Conservation (phyloP, 2,797 vertebrate species). For the Oreochromis grahami region DNA sequence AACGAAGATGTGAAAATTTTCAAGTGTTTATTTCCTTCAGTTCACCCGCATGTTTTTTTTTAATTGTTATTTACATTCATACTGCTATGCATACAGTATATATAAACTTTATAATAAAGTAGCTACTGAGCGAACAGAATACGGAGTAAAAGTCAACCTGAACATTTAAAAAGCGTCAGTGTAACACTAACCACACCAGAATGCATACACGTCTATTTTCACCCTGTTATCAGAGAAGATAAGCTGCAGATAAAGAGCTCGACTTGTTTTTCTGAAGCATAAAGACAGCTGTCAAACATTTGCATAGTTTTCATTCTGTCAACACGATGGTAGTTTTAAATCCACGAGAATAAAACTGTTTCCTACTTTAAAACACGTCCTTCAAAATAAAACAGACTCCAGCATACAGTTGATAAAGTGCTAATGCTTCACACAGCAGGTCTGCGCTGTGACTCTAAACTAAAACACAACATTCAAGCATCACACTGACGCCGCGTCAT, state of each 20-base stretch:
- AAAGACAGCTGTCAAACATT: conserved; percentile 17
- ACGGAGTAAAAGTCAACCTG: neutral
- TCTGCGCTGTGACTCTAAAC: neutral
- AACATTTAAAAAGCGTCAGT: neutral
- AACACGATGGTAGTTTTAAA: neutral
- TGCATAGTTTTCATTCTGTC: conserved; percentile 48
- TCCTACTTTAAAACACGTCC: neutral
- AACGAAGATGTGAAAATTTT: neutral
- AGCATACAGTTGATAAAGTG: conserved; percentile 53
- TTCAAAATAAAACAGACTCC: conserved; percentile 13
- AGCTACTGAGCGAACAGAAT: neutral
- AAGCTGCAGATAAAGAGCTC: neutral
- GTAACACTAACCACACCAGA: neutral
- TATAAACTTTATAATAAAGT: neutral
- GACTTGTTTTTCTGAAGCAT: neutral
- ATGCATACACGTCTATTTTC: neutral
- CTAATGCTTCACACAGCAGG: conserved; percentile 4
- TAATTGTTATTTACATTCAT: neutral
- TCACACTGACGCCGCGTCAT: neutral
- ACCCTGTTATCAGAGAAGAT: neutral
- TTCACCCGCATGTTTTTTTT: neutral
- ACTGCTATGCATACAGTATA: neutral
- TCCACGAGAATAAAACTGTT: neutral
- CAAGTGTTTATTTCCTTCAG: neutral
- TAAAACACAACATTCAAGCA: neutral